A percentile compares a stretch with the other conserved stretches of the same genome.
Conservation (phyloP, 2,888 invertebrate species). For the Acrobasis suavella region DNA sequence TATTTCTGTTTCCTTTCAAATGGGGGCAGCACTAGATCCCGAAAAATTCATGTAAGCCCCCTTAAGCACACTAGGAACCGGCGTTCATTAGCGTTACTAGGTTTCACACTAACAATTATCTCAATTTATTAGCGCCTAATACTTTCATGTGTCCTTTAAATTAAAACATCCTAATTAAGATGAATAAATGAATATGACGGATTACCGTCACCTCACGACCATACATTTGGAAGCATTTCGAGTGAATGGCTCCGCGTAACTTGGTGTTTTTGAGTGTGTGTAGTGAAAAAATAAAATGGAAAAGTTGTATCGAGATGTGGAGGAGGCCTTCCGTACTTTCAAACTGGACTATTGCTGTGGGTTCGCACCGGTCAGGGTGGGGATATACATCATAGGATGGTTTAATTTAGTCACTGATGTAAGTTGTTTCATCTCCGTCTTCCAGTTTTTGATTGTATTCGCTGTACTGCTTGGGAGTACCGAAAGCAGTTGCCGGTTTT, state of each 20-base stretch:
- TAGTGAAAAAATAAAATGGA: slow-evolving; percentile 42
- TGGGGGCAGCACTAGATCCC: not conserved
- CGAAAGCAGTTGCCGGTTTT: too few relatives aligned
- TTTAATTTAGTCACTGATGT: slow-evolving; percentile 55
- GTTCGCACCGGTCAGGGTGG: slow-evolving; percentile 53
- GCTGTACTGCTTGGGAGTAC: too few relatives aligned
- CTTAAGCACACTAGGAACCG: not conserved
- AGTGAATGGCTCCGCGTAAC: slow-evolving; percentile 25
- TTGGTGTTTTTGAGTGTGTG: not conserved
- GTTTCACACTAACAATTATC: slow-evolving; percentile 40
- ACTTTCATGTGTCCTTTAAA: slow-evolving; percentile 56
- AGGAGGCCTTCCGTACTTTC: slow-evolving; percentile 47
- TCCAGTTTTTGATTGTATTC: too few relatives aligned
- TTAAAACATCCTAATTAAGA: slow-evolving; percentile 65
- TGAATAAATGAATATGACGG: slow-evolving; percentile 10
- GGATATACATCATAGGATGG: slow-evolving; percentile 55
- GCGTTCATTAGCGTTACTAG: slow-evolving; percentile 1
- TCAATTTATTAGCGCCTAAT: slow-evolving; percentile 39
- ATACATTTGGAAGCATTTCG: slow-evolving; percentile 38
- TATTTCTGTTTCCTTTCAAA: too few relatives aligned
- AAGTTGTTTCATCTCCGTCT: slow-evolving; percentile 36
- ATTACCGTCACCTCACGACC: slow-evolving; percentile 35
- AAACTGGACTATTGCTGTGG: slow-evolving; percentile 60
- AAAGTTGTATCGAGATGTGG: slow-evolving; percentile 47
- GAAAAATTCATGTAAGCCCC: too few relatives aligned